Percentiles rank a stretch among this genome's conserved stretches.
These are phyloP conservation scores for Gyrodactylus salaris DNA, from an alignment of 1,140 invertebrate species.

Conservation along the genomic window DNA sequence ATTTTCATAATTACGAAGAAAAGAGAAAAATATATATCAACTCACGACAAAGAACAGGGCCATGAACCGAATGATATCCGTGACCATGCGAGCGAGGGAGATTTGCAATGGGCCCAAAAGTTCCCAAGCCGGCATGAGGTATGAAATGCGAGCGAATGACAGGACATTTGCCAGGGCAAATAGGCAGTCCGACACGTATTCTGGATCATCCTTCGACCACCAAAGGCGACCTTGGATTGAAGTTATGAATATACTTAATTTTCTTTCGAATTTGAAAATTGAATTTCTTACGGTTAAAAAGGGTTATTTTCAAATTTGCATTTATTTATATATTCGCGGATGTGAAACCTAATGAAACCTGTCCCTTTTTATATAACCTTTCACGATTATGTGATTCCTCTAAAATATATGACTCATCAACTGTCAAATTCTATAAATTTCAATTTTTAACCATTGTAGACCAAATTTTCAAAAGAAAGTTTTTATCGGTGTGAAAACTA, in stretches of 20 bases:
- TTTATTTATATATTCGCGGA: no score
- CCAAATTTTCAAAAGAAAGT: no score
- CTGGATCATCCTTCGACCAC: conserved; percentile 18
- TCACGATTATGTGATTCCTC: no score
- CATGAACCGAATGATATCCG: conserved; percentile 20
- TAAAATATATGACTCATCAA: no score
- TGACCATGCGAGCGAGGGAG: conserved; percentile 19
- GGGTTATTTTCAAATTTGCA: no score
- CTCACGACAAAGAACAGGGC: conserved; percentile 18
- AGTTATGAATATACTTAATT: neutral
- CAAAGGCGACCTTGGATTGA: conserved; percentile 15
- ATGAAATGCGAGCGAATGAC: conserved; percentile 19
- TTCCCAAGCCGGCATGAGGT: conserved; percentile 21
- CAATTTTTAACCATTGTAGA: no score
- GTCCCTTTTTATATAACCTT: no score
- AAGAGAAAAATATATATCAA: conserved; percentile 8
- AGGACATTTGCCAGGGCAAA: conserved; percentile 21
- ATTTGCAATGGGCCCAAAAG: conserved; percentile 21
- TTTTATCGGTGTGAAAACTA: no score
- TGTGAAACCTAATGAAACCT: no score
- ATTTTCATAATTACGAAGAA: neutral
- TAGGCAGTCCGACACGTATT: conserved; percentile 18
- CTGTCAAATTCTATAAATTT: no score
- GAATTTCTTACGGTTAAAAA: no score
- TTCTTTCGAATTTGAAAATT: no score